Conservation (phyloP, 1,140 invertebrate species). For the Maniola jurtina region DNA sequence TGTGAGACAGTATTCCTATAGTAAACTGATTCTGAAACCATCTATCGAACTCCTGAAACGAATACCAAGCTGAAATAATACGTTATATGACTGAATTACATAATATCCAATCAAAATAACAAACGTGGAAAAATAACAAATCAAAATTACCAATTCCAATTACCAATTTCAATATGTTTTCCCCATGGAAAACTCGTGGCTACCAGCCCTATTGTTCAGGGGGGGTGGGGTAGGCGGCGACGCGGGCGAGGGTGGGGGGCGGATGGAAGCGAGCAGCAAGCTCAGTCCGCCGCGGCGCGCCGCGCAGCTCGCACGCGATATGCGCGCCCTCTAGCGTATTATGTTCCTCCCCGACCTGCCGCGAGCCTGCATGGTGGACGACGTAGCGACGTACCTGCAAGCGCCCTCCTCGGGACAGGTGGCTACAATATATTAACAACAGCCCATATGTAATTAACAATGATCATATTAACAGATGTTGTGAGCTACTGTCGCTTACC, state of each 20-base stretch:
- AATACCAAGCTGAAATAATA: no score
- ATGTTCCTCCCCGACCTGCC: conserved; percentile 76
- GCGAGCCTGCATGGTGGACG: conserved; percentile 77
- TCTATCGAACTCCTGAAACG: no score
- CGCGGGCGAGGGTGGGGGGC: conserved; percentile 38
- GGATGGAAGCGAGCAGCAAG: conserved; percentile 29
- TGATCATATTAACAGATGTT: conserved; percentile 79
- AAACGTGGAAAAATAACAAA: conserved; percentile 1
- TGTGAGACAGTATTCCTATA: no score
- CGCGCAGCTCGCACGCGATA: conserved; percentile 69
- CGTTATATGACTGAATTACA: background rate
- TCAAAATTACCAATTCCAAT: conserved; percentile 3
- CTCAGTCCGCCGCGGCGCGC: conserved; percentile 68
- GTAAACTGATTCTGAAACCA: no score
- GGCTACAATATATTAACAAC: conserved; percentile 76
- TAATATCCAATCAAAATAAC: conserved; percentile 2
- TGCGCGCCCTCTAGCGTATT: conserved; percentile 71
- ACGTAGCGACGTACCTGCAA: conserved; percentile 75
- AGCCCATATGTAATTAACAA: conserved; percentile 78
- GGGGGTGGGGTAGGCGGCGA: conserved; percentile 25
- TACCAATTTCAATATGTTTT: background rate
- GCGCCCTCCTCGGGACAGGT: conserved; percentile 77
- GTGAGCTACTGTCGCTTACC: conserved; percentile 75
- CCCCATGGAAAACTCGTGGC: conserved; percentile 47
- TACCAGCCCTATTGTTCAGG: conserved; percentile 49